A percentile compares a stretch with the other conserved stretches of the same genome.
Evolutionary conservation across 2,888 invertebrate genomes (phyloP).

Genomic region (Euzetes globulus): DNA sequence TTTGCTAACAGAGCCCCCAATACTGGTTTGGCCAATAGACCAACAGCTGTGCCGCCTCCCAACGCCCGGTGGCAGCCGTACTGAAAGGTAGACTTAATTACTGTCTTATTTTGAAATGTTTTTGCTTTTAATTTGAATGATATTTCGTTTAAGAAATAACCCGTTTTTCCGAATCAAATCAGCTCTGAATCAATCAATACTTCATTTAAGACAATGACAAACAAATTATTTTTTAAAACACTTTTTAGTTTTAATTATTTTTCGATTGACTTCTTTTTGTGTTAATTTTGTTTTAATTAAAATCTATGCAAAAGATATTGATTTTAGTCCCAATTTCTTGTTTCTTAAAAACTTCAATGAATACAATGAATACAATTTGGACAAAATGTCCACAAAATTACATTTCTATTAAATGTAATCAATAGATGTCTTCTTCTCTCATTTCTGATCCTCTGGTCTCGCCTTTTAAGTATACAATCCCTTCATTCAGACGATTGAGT

Average conservation of each 20-base stretch:
- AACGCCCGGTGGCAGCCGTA: conserved; percentile 24
- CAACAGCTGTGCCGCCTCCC: not conserved
- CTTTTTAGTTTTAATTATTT: not conserved
- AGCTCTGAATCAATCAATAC: too few relatives aligned
- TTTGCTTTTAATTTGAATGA: not conserved
- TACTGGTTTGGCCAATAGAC: not conserved
- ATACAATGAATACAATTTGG: not conserved
- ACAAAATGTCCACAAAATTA: too few relatives aligned
- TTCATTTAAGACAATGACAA: too few relatives aligned
- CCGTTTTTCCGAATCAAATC: not conserved
- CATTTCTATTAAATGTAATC: too few relatives aligned
- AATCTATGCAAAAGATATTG: not conserved
- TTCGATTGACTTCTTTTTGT: too few relatives aligned
- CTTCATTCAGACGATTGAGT: too few relatives aligned
- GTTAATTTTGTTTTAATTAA: not conserved
- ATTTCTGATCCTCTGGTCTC: too few relatives aligned
- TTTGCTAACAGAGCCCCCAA: not conserved
- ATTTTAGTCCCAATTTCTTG: not conserved
- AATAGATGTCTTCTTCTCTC: too few relatives aligned
- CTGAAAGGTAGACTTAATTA: conserved; percentile 19
- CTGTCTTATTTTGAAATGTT: not conserved
- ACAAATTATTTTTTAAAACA: not conserved
- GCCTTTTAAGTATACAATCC: too few relatives aligned
- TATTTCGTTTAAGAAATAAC: not conserved
- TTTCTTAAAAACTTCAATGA: not conserved